These are phyloP conservation scores for Ctenopoma multispine DNA, from an alignment of 2,797 vertebrate genomes.

Conservation along the genomic window DNA sequence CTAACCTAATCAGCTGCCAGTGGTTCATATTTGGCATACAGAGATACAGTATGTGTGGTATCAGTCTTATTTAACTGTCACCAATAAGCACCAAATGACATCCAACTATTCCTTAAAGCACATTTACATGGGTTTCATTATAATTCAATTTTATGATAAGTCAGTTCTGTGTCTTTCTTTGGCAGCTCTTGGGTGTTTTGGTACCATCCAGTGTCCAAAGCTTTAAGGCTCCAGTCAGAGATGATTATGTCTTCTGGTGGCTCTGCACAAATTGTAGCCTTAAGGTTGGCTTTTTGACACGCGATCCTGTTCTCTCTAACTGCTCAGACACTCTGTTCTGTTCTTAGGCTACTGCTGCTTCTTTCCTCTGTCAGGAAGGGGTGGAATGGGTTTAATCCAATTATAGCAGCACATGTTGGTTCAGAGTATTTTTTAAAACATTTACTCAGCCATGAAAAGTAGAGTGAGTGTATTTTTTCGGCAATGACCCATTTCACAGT, in stretches of 20 bases:
- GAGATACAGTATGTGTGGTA: too few relatives aligned
- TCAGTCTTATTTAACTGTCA: background rate
- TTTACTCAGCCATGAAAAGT: slow-evolving; percentile 49
- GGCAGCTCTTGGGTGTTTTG: slow-evolving; percentile 1
- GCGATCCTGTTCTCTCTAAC: slow-evolving; percentile 17
- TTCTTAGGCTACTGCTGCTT: slow-evolving; percentile 21
- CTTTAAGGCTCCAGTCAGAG: slow-evolving; percentile 61
- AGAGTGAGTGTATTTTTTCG: slow-evolving; percentile 34
- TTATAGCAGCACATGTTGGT: slow-evolving; percentile 73
- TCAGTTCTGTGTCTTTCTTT: background rate
- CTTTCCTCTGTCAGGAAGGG: slow-evolving; percentile 40
- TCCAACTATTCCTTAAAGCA: background rate
- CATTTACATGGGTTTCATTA: background rate
- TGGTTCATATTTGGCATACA: background rate
- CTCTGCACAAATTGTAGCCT: slow-evolving; percentile 47
- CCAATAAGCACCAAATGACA: fast-evolving
- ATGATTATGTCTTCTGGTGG: slow-evolving; percentile 58
- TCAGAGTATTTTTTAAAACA: slow-evolving; percentile 48
- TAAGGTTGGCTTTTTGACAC: slow-evolving; percentile 42
- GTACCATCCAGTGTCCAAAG: background rate
- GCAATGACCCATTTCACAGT: slow-evolving; percentile 52
- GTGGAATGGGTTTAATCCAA: slow-evolving; percentile 67
- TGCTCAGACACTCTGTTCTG: slow-evolving; percentile 6
- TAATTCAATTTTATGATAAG: background rate
- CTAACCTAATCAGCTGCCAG: too few relatives aligned